Evolutionary conservation across 2,797 vertebrate genomes (phyloP).

Genomic region (Tragopan temminckii): DNA sequence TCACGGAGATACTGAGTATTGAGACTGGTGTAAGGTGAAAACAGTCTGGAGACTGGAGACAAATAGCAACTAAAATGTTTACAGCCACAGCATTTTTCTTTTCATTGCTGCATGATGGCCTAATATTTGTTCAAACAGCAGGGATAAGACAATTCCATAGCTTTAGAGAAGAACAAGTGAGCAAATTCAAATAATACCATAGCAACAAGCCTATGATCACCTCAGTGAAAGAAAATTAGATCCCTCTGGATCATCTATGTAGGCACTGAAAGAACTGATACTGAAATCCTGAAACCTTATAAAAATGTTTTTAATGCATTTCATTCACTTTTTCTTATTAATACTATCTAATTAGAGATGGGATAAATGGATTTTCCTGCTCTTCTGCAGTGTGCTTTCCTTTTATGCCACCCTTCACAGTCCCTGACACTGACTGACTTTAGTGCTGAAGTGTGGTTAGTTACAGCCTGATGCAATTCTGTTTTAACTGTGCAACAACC

Average conservation of each 20-base stretch:
- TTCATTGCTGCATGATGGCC: not conserved
- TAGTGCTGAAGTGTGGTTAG: not conserved
- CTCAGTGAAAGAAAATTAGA: not conserved
- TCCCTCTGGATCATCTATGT: not conserved
- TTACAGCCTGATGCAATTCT: not conserved
- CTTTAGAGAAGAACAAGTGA: not conserved
- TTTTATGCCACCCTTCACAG: not conserved
- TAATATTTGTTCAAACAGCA: not conserved
- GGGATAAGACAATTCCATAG: not conserved
- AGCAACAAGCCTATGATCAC: not conserved
- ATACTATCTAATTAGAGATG: not conserved
- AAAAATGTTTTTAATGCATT: not conserved
- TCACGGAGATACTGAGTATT: not conserved
- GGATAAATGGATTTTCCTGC: not conserved
- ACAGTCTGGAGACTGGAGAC: not conserved
- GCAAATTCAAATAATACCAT: not conserved
- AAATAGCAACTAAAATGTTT: not conserved
- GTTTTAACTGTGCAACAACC: not conserved
- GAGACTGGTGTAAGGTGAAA: not conserved
- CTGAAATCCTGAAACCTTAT: not conserved
- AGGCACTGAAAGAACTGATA: not conserved
- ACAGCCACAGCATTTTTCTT: conserved; percentile 2
- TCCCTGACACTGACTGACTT: not conserved
- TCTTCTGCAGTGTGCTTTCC: not conserved
- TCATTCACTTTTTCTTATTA: not conserved